Evolutionary conservation across 2,113 vertebrate genomes (phyloP).

Genomic region (Gorilla gorilla): DNA sequence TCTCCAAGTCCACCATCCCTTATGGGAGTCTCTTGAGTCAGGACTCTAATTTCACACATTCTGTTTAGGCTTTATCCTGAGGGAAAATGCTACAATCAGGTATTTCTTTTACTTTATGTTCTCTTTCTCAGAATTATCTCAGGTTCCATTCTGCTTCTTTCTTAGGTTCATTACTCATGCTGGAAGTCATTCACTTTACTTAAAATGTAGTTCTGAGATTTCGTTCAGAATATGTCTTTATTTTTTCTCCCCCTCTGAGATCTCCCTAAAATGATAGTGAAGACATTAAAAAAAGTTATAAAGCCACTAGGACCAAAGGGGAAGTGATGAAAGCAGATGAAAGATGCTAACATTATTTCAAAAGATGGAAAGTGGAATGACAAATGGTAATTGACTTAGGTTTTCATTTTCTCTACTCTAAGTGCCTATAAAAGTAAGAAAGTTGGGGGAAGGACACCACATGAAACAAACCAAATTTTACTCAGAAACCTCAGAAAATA

Average conservation of each 20-base stretch:
- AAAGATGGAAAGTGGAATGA: background rate
- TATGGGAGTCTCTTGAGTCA: background rate
- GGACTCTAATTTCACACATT: background rate
- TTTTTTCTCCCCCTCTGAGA: background rate
- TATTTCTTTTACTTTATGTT: background rate
- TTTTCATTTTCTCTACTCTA: background rate
- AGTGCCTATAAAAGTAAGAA: background rate
- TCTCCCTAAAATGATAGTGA: background rate
- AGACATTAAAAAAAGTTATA: background rate
- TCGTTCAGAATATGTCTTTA: conserved; percentile 1
- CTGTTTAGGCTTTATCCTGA: background rate
- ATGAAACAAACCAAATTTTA: background rate
- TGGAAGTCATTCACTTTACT: background rate
- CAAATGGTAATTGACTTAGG: background rate
- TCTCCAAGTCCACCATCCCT: background rate
- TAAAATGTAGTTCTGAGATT: background rate
- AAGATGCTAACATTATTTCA: background rate
- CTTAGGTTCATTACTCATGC: background rate
- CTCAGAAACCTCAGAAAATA: background rate
- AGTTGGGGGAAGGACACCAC: background rate
- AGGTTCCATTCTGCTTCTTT: background rate
- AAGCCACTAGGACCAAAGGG: background rate
- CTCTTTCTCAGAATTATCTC: background rate
- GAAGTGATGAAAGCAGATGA: background rate
- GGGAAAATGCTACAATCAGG: background rate